Percentiles rank a stretch among this genome's conserved stretches.
Evolutionary conservation across 53 echinoderm and acorn worm genomes (phyloP).

Genomic region (Holothuria scabra): DNA sequence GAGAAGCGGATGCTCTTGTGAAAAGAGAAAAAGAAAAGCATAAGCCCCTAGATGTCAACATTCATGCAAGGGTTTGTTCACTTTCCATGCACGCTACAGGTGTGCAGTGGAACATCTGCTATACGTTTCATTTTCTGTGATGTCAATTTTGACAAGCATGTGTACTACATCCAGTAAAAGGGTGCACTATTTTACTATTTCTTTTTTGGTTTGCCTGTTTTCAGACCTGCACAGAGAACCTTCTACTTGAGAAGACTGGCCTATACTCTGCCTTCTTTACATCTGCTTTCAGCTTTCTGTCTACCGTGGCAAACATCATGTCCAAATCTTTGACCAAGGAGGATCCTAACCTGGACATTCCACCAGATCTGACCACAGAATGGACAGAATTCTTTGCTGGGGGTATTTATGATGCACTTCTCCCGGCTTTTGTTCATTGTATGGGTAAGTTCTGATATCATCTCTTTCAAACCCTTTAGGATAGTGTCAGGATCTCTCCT

Average conservation of each 20-base stretch:
- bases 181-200: no score
- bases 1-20: no score
- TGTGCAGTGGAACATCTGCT: no score
- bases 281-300: constrained; percentile 73
- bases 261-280: constrained; percentile 53
- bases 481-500: no score
- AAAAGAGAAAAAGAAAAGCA: no score
- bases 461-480: no score
- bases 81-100: no score
- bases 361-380: constrained; percentile 53
- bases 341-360: constrained; percentile 8
- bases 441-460: constrained; percentile 28
- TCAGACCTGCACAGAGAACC: constrained; percentile 74
- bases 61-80: no score
- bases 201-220: not conserved
- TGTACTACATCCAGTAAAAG: no score
- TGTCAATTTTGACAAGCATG: no score
- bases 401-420: constrained; percentile 55
- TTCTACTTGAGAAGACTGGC: constrained; percentile 11
- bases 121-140: no score
- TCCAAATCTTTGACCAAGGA: constrained; percentile 22
- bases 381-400: constrained; percentile 64
- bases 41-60: no score
- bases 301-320: constrained; percentile 59
- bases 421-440: constrained; percentile 55